Base-by-base conservation (phyloP, 2,113 vertebrate genomes). In the Spilogale gracilis region DNA sequence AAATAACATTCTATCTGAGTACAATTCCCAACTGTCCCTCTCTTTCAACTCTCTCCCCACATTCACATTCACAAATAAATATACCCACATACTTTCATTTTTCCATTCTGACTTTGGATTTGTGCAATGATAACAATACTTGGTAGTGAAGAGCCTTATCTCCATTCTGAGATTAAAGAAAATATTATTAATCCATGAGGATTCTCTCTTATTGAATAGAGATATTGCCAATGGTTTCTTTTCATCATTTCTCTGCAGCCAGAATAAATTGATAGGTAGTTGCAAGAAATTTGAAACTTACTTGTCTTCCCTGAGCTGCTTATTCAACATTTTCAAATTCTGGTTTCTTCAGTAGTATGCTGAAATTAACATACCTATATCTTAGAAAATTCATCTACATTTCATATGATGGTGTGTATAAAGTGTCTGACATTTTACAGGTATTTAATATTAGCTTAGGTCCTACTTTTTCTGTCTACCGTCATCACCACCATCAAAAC, bases 341-440 rank as follows among this genome's bases (percentile, higher is more conserved):
- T 54, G 3, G 27, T 23, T 18, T 78, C 18, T 67, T 96, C 38
- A 30, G 1, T 20, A 52, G 0, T 2, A 38, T 89, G 45, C 43
- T 96, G 8, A 56, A 96, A 91, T 82, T 82, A 84, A 21, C 73
- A 93, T n/a, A 82, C 3, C 2, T 63, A 14, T 69, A 56, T 61
- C 9, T 67, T 25, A 74, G 14, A 23, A 3, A 50, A 92, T 71
- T 78, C 94, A 32, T 78, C 84, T 74, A 38, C 71, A 67, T 79
- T 92, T 84, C 5, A 69, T 52, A 61, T 91, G 6, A 63, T 81
- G 18, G 9, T 48, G 0, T 71, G 48, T 27, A 3, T 67, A 76
- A 96, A 54, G 0, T 58, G 2, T 74, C 27, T 86, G 23, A 84
- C 6, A 80, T 78, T 91, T 94, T 56, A 56, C 5, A 78, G 16